Base-by-base conservation (phyloP, 2,888 invertebrate genomes). In the Crossocerus cetratus region DNA sequence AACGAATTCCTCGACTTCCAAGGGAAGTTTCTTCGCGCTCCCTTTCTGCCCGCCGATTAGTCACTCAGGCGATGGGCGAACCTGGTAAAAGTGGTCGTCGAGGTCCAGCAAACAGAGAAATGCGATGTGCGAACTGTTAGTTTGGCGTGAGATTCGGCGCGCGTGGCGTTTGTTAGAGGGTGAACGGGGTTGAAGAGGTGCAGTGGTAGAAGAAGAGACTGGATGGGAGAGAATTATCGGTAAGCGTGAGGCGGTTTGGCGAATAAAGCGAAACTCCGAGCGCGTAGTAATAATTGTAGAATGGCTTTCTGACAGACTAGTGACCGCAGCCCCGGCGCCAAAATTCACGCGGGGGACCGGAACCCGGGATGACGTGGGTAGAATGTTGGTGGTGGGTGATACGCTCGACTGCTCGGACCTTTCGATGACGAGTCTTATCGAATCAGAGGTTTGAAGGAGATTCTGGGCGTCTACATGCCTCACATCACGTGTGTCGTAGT, bases 401-500 rank as follows among this genome's bases (percentile, higher is more conserved):
- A 83, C 81, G 69, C 80, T 84, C 81, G 84, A 82, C 82, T 81
- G 82, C 80, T 86, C 89, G 86, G 89, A 90, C 97, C 97, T 95
- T 91, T 96, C 96, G 73, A 97, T 94, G 80, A 95, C 96, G 80
- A 97, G 92, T 89, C 93, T 93, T 87, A 97, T 95, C 86, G 94
- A 93, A 87, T 94, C 95, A 77, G 96, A 95, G 89, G 95, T 95
- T 90, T 94, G 94, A 90, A 97, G 96, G 78, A 97, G 92, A 89
- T 94, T 95, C 91, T 97, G 96, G 66, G 98, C 98, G 91, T 97
- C 97, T 89, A 96, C 95, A 88, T 98, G 98, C 85, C 96, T 93
- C 86, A 98, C 92, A 88, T 96, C 95, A 74, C 96, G 93, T 58
- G 96, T 94, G 91, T 98, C 97, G 91, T 96, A 96, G 89, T 96